These are phyloP conservation scores for Mormyrus lacerda DNA, from an alignment of 2,113 vertebrate species.

Conservation along the genomic window DNA sequence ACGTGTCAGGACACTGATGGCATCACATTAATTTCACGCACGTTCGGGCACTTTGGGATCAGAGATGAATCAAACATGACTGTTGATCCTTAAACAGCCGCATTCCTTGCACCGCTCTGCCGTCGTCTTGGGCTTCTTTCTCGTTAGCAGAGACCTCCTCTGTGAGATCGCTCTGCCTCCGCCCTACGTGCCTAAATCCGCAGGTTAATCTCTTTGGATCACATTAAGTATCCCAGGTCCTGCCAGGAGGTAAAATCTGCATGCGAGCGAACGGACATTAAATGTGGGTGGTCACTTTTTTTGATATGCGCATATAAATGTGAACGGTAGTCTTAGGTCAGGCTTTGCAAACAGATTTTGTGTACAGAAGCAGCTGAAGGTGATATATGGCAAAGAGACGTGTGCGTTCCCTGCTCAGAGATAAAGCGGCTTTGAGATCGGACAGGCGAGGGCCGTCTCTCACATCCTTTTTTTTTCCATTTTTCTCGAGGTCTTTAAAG, in stretches of 20 bases:
- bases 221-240: not conserved
- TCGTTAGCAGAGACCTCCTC: not conserved
- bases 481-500: not conserved
- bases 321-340: not conserved
- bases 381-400: not conserved
- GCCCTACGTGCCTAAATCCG: not conserved
- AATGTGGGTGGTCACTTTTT: not conserved
- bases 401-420: not conserved
- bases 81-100: not conserved
- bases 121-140: not conserved
- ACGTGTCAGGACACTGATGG: slow-evolving; percentile 18
- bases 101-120: not conserved
- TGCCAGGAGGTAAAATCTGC: not conserved
- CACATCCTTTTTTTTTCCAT: not conserved
- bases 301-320: not conserved
- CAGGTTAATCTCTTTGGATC: not conserved
- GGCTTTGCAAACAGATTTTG: not conserved
- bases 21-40: not conserved
- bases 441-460: not conserved
- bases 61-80: not conserved
- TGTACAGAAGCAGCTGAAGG: not conserved
- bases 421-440: not conserved
- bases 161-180: not conserved
- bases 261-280: not conserved
- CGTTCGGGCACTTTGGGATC: not conserved